Evolutionary conservation across 2,113 vertebrate species (phyloP).

Genomic region (Macaca mulatta): DNA sequence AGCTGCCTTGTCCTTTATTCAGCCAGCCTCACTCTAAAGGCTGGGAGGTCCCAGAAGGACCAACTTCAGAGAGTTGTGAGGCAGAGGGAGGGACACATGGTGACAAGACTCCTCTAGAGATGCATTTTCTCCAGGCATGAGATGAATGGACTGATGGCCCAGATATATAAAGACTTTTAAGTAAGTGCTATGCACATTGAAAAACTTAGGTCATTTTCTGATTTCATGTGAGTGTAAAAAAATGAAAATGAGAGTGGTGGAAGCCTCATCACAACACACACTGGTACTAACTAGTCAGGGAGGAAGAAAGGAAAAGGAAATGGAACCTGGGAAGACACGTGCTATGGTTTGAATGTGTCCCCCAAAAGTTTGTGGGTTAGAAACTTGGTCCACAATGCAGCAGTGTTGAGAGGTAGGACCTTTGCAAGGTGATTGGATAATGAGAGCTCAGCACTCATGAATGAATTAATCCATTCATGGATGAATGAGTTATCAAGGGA

Average conservation of each 20-base stretch:
- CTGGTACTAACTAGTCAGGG: not conserved
- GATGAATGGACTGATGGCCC: not conserved
- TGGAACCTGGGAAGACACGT: not conserved
- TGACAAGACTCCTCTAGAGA: no score
- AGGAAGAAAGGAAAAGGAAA: not conserved
- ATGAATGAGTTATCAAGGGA: not conserved
- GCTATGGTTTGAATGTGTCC: not conserved
- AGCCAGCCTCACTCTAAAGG: not conserved
- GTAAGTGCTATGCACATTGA: not conserved
- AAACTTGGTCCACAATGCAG: not conserved
- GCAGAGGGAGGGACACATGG: not conserved
- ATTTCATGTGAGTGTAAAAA: not conserved
- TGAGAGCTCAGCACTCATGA: not conserved
- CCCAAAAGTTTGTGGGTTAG: not conserved
- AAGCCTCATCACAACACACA: not conserved
- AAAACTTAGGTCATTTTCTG: not conserved
- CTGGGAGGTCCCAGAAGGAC: not conserved
- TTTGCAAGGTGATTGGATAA: not conserved
- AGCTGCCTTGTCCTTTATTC: fast-evolving
- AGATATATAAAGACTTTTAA: not conserved
- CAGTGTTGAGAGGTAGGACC: not conserved
- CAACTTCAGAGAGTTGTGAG: not conserved
- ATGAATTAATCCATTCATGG: not conserved
- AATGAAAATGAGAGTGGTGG: not conserved
- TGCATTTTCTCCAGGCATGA: not conserved